Base-by-base conservation (phyloP, 2,113 vertebrate species). In the Cyanoderma ruficeps region DNA sequence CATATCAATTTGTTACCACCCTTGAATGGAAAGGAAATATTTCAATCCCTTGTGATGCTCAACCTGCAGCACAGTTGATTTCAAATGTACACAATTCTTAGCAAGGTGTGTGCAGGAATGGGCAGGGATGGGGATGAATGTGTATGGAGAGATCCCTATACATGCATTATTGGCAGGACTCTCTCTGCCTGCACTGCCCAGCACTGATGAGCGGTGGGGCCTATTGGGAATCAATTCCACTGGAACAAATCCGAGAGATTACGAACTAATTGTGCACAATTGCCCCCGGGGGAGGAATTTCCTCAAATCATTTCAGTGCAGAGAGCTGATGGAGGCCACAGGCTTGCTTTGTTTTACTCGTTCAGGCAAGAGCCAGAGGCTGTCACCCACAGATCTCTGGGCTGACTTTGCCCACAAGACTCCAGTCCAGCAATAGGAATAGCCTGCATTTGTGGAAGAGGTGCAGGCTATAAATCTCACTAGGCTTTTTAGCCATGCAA, bases 121-220 rank as follows among this genome's bases (percentile, higher is more conserved):
- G 42, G 39, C 6, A 8, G 17, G 0, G 4, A 3, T 0, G 0
- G 1, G 13, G 19, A 24, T 31, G 14, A 52, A 3, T 21, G 4
- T 1, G 0, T 16, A 4, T 21, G 64, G 37, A 42, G 47, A 53
- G 20, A 49, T 6, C 8, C 3, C 39, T 55, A 23, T 0, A 0
- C 15, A 10, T 10, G 33, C 21, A 19, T 9, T 23, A 5, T 35
- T 64, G 35, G 31, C 44, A 33, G 33, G 13, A 71, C 13, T 46
- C 39, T 27, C 19, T 81, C 42, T n/a, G 18, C 25, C 55, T 67
- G 37, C 3, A 5, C 25, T 30, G 13, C 16, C 50, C 20, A 37
- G 23, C 30, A 10, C n/a, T 49, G 56, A 24, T 46, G 39, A 57
- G 20, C 0, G 0, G 8, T 24, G 5, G 19, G 25, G 10, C n/a